phyloP scores from a whole-genome alignment of 2,888 invertebrate genomes.

The Eupithecia dodoneata region DNA sequence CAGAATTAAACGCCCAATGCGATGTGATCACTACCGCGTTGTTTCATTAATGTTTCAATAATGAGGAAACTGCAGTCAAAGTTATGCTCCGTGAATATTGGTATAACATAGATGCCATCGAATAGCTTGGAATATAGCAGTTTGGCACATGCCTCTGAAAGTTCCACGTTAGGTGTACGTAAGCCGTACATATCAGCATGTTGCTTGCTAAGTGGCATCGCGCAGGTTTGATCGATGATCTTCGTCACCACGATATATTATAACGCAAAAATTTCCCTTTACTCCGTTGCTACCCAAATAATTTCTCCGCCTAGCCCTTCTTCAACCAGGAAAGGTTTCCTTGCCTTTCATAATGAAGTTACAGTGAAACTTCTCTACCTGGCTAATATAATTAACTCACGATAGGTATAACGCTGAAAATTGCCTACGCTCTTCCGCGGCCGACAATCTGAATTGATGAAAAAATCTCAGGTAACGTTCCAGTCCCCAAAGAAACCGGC shows the following conservation, averaged over 20 bases:
- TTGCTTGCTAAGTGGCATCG: constrained; percentile 47
- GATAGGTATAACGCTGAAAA: constrained; percentile 61
- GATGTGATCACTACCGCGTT: constrained; percentile 12
- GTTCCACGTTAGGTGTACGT: constrained; percentile 51
- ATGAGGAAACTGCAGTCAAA: constrained; percentile 32
- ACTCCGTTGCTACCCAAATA: constrained; percentile 36
- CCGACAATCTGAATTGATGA: constrained; percentile 58
- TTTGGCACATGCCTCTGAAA: constrained; percentile 56
- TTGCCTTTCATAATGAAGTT: constrained; percentile 64
- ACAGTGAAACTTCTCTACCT: constrained; percentile 65
- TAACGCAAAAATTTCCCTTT: constrained; percentile 51
- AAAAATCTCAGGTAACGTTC: constrained; percentile 50
- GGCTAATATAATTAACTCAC: constrained; percentile 67
- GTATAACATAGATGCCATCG: constrained; percentile 27
- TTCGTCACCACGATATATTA: constrained; percentile 67
- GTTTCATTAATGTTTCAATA: neutral
- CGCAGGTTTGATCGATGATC: constrained; percentile 73
- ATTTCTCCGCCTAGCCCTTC: constrained; percentile 49
- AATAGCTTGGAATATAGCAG: constrained; percentile 40
- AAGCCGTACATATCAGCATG: constrained; percentile 37
- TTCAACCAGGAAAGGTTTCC: constrained; percentile 61
- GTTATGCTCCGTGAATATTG: constrained; percentile 40
- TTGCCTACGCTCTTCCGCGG: constrained; percentile 54
- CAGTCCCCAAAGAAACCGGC: constrained; percentile 41
- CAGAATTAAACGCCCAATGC: constrained; percentile 30